Base-by-base conservation (phyloP, 2,797 vertebrate species). In the Gymnoscopelus microlampas region DNA sequence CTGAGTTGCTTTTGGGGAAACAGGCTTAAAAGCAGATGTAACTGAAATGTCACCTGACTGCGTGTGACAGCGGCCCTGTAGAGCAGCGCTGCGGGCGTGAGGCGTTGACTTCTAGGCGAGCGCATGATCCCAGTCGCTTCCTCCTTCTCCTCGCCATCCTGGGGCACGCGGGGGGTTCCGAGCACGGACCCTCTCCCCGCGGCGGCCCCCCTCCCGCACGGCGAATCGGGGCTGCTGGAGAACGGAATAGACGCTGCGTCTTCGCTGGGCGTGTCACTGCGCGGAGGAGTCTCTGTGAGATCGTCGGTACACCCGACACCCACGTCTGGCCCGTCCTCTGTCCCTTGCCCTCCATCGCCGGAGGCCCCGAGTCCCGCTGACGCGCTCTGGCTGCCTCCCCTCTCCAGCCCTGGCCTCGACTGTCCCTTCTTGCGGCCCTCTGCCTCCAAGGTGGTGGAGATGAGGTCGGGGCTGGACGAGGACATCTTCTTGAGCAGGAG, bases 31-130 rank as follows among this genome's bases (percentile, higher is more conserved):
- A 53, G 15, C 12, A 14, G 51, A 53, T 23, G 7, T 54, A 14
- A 26, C 11, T 9, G n/a, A 51, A 58, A 29, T 44, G 78, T 88
- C 74, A 98, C 97, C 96, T 98, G 97, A 77, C 95, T 98, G 47
- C 97, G 93, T 19, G 97, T 98, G 74, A 98, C 97, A 0, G 97
- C 96, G 2, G 96, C 96, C 77, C 97, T 94, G 91, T 98, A 98
- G 50, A 98, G 93, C 83, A 97, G 92, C 0, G 96, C 96, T 26
- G 96, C 94, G 0, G 96, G 96, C 3, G 96, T 98, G 78, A 98
- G 93, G 67, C 96, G 95, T 19, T 96, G 95, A 81, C 89, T 89
- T 35, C 92, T 88, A 53, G 95, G 90, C 6, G 94, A 89, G 63
- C 94, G 94, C n/a, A 94, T 93, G 53, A 92, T 91, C 11, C 91